phyloP scores from a whole-genome alignment of 1,140 invertebrate species.

The Hylaeus volcanicus region DNA sequence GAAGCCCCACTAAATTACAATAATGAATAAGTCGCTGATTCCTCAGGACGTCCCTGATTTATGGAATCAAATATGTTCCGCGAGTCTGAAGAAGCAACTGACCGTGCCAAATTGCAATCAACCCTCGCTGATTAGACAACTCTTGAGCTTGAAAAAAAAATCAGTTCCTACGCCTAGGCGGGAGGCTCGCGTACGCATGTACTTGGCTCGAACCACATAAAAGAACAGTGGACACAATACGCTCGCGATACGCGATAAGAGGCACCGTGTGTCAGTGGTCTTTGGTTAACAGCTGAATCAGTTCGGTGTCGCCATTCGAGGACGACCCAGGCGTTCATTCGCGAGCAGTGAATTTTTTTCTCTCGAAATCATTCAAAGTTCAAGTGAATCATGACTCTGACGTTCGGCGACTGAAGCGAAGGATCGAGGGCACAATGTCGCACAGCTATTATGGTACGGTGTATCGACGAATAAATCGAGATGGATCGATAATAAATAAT shows the following conservation, averaged over 20 bases:
- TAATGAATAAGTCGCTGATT: no score
- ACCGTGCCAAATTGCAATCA: no score
- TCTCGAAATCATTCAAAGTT: no score
- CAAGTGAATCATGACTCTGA: not conserved
- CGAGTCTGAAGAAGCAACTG: no score
- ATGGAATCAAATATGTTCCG: no score
- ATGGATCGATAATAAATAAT: not conserved
- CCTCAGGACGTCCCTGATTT: no score
- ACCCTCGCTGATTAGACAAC: no score
- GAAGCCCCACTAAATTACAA: no score
- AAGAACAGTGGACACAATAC: constrained; percentile 48
- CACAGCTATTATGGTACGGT: constrained; percentile 5
- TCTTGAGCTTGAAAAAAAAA: not conserved
- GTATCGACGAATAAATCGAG: no score
- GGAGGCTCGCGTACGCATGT: constrained; percentile 20
- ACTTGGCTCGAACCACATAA: constrained; percentile 50
- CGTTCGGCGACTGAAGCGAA: not conserved
- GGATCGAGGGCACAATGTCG: not conserved
- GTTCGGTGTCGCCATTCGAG: constrained; percentile 63
- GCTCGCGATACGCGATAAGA: constrained; percentile 58
- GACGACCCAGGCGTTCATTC: constrained; percentile 28
- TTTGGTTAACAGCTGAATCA: constrained; percentile 66
- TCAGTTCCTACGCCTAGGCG: constrained; percentile 42
- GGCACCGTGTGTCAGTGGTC: constrained; percentile 60
- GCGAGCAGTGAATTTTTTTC: not conserved